Conservation (phyloP, 1,140 invertebrate species). For the Acyrthosiphon pisum region DNA sequence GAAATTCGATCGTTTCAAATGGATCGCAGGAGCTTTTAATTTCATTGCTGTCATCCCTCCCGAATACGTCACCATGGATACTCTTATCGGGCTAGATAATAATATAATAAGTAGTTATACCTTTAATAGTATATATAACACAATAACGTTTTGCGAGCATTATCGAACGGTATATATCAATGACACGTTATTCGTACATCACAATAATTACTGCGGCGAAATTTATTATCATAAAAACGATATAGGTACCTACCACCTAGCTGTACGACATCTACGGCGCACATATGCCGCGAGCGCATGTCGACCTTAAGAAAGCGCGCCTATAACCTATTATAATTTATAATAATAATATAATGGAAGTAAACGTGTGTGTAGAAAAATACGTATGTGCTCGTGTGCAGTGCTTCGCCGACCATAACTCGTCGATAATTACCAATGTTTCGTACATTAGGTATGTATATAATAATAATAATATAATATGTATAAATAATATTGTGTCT, state of each 20-base stretch:
- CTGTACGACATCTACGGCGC: background rate
- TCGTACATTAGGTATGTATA: background rate
- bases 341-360: background rate
- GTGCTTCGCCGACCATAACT: background rate
- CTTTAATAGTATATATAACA: too few relatives aligned
- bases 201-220: background rate
- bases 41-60: background rate
- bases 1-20: background rate
- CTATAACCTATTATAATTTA: background rate
- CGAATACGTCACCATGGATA: too few relatives aligned
- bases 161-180: background rate
- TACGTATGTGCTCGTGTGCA: background rate
- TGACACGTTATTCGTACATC: background rate
- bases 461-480: background rate
- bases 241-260: background rate
- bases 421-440: conserved; percentile 1
- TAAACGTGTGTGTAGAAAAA: background rate
- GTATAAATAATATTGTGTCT: background rate
- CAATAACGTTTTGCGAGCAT: background rate
- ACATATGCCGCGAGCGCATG: background rate
- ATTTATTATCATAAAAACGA: background rate
- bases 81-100: background rate
- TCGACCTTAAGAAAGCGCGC: background rate
- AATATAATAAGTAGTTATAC: too few relatives aligned
- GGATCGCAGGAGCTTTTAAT: background rate